phyloP scores from a whole-genome alignment of 2,797 vertebrate species.

The Rhincodon typus region DNA sequence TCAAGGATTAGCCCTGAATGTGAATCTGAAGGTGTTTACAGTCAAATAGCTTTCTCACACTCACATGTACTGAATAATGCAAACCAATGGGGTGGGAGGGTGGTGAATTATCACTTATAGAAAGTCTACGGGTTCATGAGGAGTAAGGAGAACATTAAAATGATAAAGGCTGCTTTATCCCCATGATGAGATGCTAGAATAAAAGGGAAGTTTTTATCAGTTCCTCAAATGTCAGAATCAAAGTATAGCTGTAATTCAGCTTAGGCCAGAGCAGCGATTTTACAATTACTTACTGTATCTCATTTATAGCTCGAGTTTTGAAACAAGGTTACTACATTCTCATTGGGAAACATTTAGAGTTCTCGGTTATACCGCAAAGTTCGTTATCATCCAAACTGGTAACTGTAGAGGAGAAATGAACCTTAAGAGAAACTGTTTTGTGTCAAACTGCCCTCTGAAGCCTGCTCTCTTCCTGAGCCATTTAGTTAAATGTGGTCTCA shows the following conservation, averaged over 20 bases:
- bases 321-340: conserved; percentile 23
- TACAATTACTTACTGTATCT: conserved; percentile 6
- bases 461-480: background rate
- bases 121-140: background rate
- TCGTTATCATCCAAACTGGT: background rate
- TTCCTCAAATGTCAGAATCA: background rate
- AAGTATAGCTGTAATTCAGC: background rate
- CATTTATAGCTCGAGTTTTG: background rate
- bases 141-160: background rate
- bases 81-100: background rate
- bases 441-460: background rate
- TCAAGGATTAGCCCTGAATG: background rate
- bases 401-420: background rate
- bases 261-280: background rate
- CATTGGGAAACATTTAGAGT: conserved; percentile 28
- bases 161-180: background rate
- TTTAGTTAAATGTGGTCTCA: background rate
- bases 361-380: conserved; percentile 12
- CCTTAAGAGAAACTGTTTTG: background rate
- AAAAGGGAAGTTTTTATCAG: background rate
- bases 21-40: background rate
- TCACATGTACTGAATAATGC: background rate
- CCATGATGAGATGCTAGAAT: background rate
- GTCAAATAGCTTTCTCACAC: background rate
- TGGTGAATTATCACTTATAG: background rate